Evolutionary conservation across 2,797 vertebrate genomes (phyloP).

Genomic region (Coendou prehensilis): DNA sequence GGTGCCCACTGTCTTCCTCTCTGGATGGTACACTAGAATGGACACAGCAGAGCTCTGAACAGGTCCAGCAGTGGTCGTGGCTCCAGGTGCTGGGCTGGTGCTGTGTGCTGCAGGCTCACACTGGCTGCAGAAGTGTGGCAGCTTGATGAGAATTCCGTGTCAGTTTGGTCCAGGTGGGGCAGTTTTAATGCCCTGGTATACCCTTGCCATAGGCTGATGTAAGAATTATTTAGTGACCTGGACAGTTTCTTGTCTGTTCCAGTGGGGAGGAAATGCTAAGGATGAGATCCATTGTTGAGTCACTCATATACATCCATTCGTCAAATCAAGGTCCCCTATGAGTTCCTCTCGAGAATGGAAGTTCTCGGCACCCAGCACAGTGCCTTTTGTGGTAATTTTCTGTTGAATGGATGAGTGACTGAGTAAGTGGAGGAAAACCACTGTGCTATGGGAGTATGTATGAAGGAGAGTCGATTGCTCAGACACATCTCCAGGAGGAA

Average conservation of each 20-base stretch:
- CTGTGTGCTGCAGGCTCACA: neutral
- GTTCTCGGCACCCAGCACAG: neutral
- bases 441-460: neutral
- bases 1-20: too few relatives aligned
- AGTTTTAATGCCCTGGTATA: neutral
- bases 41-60: neutral
- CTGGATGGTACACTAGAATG: neutral
- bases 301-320: neutral
- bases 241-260: neutral
- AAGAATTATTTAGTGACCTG: neutral
- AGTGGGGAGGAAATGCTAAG: neutral
- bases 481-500: neutral
- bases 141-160: neutral
- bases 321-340: neutral
- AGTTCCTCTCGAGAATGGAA: neutral
- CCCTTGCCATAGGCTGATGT: neutral
- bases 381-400: neutral
- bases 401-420: neutral
- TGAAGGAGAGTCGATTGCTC: neutral
- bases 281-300: neutral
- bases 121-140: neutral
- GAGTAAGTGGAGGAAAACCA: neutral
- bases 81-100: too few relatives aligned
- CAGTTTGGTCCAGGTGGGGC: neutral
- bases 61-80: neutral